Base-by-base conservation (phyloP, 2,113 vertebrate genomes). In the Rhinichthys klamathensis region DNA sequence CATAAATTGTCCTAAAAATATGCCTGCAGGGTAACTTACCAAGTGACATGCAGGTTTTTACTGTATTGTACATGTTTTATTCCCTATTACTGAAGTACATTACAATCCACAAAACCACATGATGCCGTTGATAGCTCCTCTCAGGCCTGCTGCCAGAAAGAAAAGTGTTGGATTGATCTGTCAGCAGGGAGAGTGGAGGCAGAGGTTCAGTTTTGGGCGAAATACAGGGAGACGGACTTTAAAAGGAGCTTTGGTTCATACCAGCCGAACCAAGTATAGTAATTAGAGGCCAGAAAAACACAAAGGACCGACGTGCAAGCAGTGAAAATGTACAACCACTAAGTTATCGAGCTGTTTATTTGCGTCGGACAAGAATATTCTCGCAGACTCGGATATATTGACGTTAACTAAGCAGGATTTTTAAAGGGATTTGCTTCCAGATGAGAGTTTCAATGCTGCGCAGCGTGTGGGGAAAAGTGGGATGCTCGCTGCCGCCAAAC, bases 121-220 rank as follows among this genome's bases (percentile, higher is more conserved):
- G 30, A 82, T n/a, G 63, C 65, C 54, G 65, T 82, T 12, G 6
- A 82, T 82, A 69, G 18, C 44, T 70, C 65, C 27, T 70, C 65
- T 30, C 18, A 2, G 27, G 51, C 41, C 63, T 67, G 27, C 65
- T 80, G 49, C 77, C 58, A 80, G 61, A 73, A 73, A 72, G 65
- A 46, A 73, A 80, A 73, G 77, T 44, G 77, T 85, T 54, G 63
- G 67, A 85, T 85, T 85, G 76, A 80, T 73, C 72, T 80, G 69
- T 86, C 80, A 89, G 74, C 83, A 87, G 65, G 79, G 46, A 83
- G 27, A 73, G 49, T 21, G n/a, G 49, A 81, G 81, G 51, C 67
- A 74, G 70, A n/a, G 69, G 27, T 70, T 85, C 63, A 54, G 61
- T 60, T 49, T 78, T 49, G 38, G 83, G n/a, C 27, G 10, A 87